Conservation (phyloP, 2,113 vertebrate genomes). For the Chaetura pelagica region DNA sequence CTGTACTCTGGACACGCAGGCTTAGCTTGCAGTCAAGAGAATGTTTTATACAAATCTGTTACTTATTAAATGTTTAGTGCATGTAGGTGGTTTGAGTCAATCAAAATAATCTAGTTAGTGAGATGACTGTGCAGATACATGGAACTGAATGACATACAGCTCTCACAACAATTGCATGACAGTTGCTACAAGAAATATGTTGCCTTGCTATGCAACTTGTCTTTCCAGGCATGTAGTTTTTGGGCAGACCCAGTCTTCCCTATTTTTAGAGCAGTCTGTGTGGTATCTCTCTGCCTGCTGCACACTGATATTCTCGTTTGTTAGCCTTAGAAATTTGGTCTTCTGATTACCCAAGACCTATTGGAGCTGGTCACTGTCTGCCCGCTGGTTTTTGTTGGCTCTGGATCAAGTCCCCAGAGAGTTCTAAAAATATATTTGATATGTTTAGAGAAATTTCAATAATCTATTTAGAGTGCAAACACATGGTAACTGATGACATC, state of each 20-base stretch:
- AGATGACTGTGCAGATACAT: background rate
- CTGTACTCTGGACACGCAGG: background rate
- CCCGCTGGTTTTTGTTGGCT: background rate
- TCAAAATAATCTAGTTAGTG: background rate
- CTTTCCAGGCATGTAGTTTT: background rate
- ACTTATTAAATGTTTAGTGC: constrained; percentile 12
- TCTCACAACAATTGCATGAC: background rate
- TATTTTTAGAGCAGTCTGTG: background rate
- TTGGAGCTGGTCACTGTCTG: constrained; percentile 42
- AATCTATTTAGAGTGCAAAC: constrained; percentile 57
- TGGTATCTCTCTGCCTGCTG: background rate
- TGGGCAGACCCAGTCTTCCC: background rate
- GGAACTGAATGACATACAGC: background rate
- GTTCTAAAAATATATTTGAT: constrained; percentile 49
- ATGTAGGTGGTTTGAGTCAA: background rate
- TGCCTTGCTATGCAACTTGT: background rate
- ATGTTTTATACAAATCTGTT: constrained; percentile 19
- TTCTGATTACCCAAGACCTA: background rate
- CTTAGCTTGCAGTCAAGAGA: background rate
- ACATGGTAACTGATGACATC: constrained; percentile 34
- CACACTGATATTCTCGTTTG: background rate
- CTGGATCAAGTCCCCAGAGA: background rate
- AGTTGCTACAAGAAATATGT: background rate
- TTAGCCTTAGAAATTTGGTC: background rate
- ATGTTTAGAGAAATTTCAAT: constrained; percentile 52